These are phyloP conservation scores for Pontoporia blainvillei DNA, from an alignment of 2,113 vertebrate species.

Conservation along the genomic window DNA sequence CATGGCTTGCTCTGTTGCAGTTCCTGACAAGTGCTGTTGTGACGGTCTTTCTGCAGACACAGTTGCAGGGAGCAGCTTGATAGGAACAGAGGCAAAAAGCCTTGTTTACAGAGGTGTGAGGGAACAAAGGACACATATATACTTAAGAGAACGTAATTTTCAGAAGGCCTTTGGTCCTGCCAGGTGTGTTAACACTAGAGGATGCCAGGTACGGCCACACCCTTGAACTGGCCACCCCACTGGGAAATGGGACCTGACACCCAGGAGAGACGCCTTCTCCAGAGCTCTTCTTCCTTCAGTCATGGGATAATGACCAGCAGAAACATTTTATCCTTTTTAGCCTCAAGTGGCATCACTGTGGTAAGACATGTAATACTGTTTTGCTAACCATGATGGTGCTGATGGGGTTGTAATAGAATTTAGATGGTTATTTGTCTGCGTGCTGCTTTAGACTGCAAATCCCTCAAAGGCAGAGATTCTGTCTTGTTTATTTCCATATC, in stretches of 20 bases:
- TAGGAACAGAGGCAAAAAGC: background rate
- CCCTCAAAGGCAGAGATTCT: background rate
- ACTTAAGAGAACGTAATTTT: background rate
- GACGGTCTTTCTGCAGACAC: background rate
- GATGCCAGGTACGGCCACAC: background rate
- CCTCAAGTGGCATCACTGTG: background rate
- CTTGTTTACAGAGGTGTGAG: background rate
- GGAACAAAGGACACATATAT: background rate
- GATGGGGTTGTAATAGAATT: background rate
- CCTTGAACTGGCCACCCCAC: background rate
- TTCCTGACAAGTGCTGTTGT: conserved; percentile 21
- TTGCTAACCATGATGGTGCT: background rate
- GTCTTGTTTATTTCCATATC: background rate
- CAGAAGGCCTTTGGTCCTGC: background rate
- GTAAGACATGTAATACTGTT: background rate
- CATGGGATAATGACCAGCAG: background rate
- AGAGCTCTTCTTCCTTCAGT: background rate
- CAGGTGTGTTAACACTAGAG: background rate
- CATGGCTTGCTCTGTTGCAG: background rate
- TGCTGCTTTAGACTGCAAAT: background rate
- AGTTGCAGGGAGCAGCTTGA: background rate
- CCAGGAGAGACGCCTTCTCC: background rate
- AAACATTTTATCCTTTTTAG: background rate
- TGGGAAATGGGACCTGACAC: background rate
- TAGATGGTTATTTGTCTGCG: background rate